Base-by-base conservation (phyloP, 2,113 vertebrate genomes). In the Emberiza fucata region DNA sequence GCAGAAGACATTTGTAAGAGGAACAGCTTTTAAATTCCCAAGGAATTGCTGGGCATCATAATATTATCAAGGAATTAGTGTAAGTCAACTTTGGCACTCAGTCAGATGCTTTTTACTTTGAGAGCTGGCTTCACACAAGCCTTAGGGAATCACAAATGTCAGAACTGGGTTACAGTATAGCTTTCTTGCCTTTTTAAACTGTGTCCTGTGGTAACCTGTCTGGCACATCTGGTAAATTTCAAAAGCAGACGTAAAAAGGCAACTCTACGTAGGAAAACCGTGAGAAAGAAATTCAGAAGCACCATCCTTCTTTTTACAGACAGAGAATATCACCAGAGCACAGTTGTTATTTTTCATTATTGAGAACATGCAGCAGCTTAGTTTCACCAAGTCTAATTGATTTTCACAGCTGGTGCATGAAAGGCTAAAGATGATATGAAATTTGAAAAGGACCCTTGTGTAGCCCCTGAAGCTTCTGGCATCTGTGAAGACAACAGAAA, bases 391-490 rank as follows among this genome's bases (percentile, higher is more conserved):
- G 57, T 54, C 92, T 96, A 97, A 98, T 96, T 97, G 97, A 98
- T 98, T 98, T 97, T 95, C 97, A 97, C 96, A 98, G 95, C 91
- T 98, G 94, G 80, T 88, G 56, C 65, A 92, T 92, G 77, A 92
- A 97, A 95, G 35, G 72, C 85, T 91, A 92, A 93, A 92, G 78
- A 96, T 70, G 20, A 87, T 77, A 85, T 35, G 56, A 92, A 97
- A 97, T 90, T 95, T 97, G 82, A 96, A 97, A 97, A 84, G 61
- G 75, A 95, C 56, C 11, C 45, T 92, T 96, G 85, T 96, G 81
- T 89, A 93, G 45, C 37, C 28, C 35, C 18, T 73, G 45, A 93
- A 95, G 71, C 25, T 94, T 92, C 56, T 81, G 31, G 31, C 42
- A 91, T 95, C 78, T 93, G 29, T 53, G 68, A 24, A 73, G 23